phyloP scores from a whole-genome alignment of 2,888 invertebrate genomes.

The Boloria euphrosyne region DNA sequence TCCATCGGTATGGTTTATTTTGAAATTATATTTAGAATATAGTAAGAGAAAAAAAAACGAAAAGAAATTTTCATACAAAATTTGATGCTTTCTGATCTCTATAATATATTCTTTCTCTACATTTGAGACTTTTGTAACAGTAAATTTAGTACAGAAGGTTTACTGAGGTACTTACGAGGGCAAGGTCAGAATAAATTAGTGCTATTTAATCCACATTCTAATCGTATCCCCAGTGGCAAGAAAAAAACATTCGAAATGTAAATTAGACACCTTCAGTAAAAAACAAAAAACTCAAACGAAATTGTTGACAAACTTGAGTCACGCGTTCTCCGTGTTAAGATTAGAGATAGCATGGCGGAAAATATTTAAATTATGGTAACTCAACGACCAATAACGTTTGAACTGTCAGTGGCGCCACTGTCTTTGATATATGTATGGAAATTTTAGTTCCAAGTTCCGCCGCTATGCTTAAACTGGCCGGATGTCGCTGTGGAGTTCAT shows the following conservation, averaged over 20 bases:
- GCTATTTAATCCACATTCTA: conserved; percentile 14
- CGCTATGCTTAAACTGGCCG: conserved; percentile 48
- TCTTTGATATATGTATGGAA: conserved; percentile 15
- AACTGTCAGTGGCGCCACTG: conserved; percentile 44
- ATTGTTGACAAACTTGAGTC: conserved; percentile 48
- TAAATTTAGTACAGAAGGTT: neutral
- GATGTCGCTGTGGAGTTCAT: conserved; percentile 57
- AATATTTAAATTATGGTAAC: conserved; percentile 71
- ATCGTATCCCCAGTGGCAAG: conserved; percentile 4
- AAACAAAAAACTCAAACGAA: conserved; percentile 27
- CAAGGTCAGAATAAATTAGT: conserved; percentile 18
- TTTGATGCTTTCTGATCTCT: no score
- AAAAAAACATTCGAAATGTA: conserved; percentile 20
- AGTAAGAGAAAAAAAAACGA: no score
- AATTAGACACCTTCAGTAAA: conserved; percentile 13
- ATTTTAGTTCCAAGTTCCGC: conserved; percentile 38
- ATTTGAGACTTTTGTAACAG: neutral
- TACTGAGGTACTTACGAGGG: conserved; percentile 1
- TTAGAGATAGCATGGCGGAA: conserved; percentile 68
- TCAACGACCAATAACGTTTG: conserved; percentile 51
- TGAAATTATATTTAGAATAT: no score
- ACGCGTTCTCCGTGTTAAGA: conserved; percentile 65
- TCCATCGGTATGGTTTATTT: no score
- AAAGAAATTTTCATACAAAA: no score
- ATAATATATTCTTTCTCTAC: no score